Base-by-base conservation (phyloP, 2,888 invertebrate species). In the Athalia rosae region DNA sequence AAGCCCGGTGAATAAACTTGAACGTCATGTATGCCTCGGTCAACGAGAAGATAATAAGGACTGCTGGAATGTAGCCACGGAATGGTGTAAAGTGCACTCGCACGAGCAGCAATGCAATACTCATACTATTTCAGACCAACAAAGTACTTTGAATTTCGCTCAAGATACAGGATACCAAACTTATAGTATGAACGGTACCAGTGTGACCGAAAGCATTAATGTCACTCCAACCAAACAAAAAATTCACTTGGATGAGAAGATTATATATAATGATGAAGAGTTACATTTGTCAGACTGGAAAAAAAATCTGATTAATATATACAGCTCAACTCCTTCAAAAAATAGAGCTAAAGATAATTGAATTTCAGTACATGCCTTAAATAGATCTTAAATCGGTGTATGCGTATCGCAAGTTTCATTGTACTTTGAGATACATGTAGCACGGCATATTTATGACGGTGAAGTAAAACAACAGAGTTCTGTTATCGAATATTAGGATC, bases 101-200 rank as follows among this genome's bases (percentile, higher is more conserved):
- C 84, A 82, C 71, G 86, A 87, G 67, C 84, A 83, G 56, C 83
- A 84, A 56, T 85, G 83, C 43, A 85, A 84, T 3, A 83, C 84
- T 6, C 77, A 83, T 8, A 80, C 85, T n/a, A 82, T 82, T 48
- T 85, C 82, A 0, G 82, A 80, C 4, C 87, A 85, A 13, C 86
- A 84, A 78, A 86, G 84, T 77, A 81, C 79, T 28, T 85, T 82
- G 6, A 85, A 83, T 76, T 83, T 80, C 61, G 78, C 82, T 56
- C 89, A 89, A 78, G 89, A 89, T 64, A 88, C 89, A 15, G 89
- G 89, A 11, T 89, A 89, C 82, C 88, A 89, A 73, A 89, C 89
- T 48, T 83, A 82, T 53, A 88, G 87, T 78, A 87, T 87, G 79
- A 87, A 84, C 73, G 85, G 79, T 76, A 82, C 82, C 45, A 85